A percentile compares a stretch with the other conserved stretches of the same genome.
Evolutionary conservation across 2,888 invertebrate species (phyloP).

Genomic region (Diadegma fenestrale): DNA sequence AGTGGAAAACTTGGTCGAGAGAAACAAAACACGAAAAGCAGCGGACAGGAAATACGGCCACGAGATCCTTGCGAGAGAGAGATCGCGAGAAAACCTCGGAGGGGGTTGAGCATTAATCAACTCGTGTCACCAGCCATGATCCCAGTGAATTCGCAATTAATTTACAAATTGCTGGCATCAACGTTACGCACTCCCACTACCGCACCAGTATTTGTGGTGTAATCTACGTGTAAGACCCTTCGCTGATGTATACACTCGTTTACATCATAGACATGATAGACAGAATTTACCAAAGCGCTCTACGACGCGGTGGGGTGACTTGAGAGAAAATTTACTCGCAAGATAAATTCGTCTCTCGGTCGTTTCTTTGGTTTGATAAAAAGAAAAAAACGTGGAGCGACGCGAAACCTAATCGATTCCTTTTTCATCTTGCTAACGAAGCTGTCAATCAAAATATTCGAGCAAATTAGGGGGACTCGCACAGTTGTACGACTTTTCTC

Average conservation of each 20-base stretch:
- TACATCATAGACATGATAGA: constrained; percentile 16
- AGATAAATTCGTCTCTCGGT: not conserved
- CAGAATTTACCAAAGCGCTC: not conserved
- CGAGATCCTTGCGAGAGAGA: constrained; percentile 15
- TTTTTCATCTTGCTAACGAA: constrained; percentile 51
- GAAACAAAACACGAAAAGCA: constrained; percentile 16
- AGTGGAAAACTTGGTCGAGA: constrained; percentile 52
- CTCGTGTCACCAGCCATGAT: constrained; percentile 78
- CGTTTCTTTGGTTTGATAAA: not conserved
- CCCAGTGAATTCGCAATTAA: constrained; percentile 82
- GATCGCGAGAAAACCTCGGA: constrained; percentile 43
- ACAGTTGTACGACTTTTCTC: constrained; percentile 27
- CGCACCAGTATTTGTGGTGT: constrained; percentile 42
- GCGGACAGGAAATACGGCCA: not conserved
- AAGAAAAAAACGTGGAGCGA: not conserved
- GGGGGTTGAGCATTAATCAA: constrained; percentile 80
- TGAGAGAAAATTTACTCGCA: constrained; percentile 19
- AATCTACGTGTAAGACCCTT: constrained; percentile 28
- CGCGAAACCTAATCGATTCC: constrained; percentile 30
- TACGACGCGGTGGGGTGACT: not conserved
- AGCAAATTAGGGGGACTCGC: constrained; percentile 56
- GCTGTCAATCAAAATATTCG: constrained; percentile 41
- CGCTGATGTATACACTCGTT: not conserved
- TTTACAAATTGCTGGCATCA: constrained; percentile 80
- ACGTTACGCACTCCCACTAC: constrained; percentile 62